A percentile compares a stretch with the other conserved stretches of the same genome.
Evolutionary conservation across 2,888 invertebrate species (phyloP).

Genomic region (Thereva nobilitata): DNA sequence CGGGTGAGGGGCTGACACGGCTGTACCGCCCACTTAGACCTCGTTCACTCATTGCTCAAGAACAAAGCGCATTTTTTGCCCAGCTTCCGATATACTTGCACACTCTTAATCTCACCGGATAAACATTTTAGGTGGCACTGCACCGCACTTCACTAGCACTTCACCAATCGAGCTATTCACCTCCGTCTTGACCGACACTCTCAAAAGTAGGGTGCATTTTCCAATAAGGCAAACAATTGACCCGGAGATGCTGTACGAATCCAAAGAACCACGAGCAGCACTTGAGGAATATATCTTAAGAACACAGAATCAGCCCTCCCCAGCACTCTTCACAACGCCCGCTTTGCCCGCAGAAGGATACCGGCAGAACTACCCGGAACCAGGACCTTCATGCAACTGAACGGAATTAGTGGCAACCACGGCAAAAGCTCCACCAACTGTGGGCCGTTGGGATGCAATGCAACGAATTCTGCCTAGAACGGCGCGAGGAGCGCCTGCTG

Average conservation of each 20-base stretch:
- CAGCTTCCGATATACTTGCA: constrained; percentile 6
- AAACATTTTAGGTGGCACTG: not conserved
- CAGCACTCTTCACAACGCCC: constrained; percentile 19
- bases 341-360: not conserved
- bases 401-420: not conserved
- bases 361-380: constrained; percentile 19
- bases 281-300: not conserved
- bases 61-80: constrained; percentile 14
- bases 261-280: constrained; percentile 5
- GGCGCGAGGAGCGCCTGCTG: not conserved
- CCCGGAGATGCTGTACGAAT: not conserved
- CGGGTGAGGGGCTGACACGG: constrained; percentile 57
- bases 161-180: too few relatives aligned
- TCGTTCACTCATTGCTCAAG: constrained; percentile 50
- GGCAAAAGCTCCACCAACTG: constrained; percentile 1
- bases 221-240: constrained; percentile 2
- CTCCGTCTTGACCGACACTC: too few relatives aligned
- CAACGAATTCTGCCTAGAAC: not conserved
- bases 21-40: constrained; percentile 53
- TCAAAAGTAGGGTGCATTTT: too few relatives aligned
- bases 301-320: constrained; percentile 16
- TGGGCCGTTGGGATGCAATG: not conserved
- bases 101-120: constrained; percentile 20
- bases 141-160: too few relatives aligned
- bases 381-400: constrained; percentile 14